These are phyloP conservation scores for Philereme transversata DNA, from an alignment of 2,888 invertebrate species.

Conservation along the genomic window DNA sequence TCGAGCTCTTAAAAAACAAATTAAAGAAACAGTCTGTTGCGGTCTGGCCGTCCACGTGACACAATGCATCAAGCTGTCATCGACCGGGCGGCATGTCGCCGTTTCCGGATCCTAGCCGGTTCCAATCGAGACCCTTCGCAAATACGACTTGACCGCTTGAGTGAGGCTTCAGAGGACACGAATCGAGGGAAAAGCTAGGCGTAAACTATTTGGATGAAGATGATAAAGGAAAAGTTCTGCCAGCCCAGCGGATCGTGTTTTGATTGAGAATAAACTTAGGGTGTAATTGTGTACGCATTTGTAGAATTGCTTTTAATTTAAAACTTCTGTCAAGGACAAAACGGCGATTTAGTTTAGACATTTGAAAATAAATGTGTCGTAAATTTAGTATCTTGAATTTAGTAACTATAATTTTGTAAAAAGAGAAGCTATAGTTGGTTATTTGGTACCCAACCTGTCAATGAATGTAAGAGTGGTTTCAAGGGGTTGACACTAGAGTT, in stretches of 20 bases:
- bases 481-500: no score
- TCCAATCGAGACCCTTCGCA: slow-evolving; percentile 23
- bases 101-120: slow-evolving; percentile 37
- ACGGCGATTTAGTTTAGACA: no score
- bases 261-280: no score
- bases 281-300: no score
- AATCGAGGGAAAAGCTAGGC: neutral
- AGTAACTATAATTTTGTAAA: no score
- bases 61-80: slow-evolving; percentile 39
- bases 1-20: neutral
- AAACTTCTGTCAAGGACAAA: no score
- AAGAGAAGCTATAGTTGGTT: no score
- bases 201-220: slow-evolving; percentile 2
- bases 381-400: no score
- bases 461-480: no score
- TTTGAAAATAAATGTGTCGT: no score
- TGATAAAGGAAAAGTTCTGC: neutral
- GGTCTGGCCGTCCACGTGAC: slow-evolving; percentile 31
- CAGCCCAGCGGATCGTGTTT: neutral
- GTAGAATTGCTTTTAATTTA: no score
- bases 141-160: slow-evolving; percentile 28
- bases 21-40: slow-evolving; percentile 4
- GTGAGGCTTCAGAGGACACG: neutral
- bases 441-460: no score
- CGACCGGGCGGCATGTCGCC: slow-evolving; percentile 35